These are phyloP conservation scores for Drosophila hydei DNA, from an alignment of 1,140 invertebrate genomes.

Conservation along the genomic window DNA sequence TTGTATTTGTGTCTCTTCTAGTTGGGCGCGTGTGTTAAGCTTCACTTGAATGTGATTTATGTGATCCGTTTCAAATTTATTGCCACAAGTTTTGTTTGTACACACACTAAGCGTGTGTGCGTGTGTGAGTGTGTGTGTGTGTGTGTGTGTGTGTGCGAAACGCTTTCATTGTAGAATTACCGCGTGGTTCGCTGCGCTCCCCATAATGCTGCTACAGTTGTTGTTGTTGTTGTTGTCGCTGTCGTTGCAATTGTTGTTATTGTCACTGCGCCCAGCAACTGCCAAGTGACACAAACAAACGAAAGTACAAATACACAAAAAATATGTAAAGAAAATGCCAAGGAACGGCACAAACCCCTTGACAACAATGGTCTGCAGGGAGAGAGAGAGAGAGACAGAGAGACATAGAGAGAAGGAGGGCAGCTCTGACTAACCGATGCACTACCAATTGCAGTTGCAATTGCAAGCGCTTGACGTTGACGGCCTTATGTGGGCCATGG, in stretches of 20 bases:
- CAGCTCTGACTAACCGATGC: slow-evolving; percentile 5
- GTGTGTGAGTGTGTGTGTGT: slow-evolving; percentile 6
- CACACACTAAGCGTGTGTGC: slow-evolving; percentile 16
- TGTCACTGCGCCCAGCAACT: slow-evolving; percentile 44
- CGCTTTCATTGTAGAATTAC: slow-evolving; percentile 67
- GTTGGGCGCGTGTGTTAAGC: slow-evolving; percentile 80
- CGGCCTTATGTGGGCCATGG: slow-evolving; percentile 37
- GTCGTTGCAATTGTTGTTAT: slow-evolving; percentile 45
- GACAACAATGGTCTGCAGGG: slow-evolving; percentile 10
- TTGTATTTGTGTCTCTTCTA: slow-evolving; percentile 64
- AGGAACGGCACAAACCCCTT: slow-evolving; percentile 14
- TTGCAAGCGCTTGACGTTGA: slow-evolving; percentile 9
- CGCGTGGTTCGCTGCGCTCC: slow-evolving; percentile 57
- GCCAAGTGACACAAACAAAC: slow-evolving; percentile 72
- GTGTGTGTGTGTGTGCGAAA: slow-evolving; percentile 38
- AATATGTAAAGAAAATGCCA: slow-evolving; percentile 21
- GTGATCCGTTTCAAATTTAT: slow-evolving; percentile 80
- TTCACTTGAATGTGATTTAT: slow-evolving; percentile 82
- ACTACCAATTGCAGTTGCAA: slow-evolving; percentile 23
- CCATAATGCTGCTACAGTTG: slow-evolving; percentile 46
- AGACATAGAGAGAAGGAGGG: not conserved
- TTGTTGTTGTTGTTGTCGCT: slow-evolving; percentile 60
- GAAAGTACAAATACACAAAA: slow-evolving; percentile 40
- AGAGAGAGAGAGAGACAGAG: slow-evolving; percentile 1
- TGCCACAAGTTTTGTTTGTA: slow-evolving; percentile 75